Evolutionary conservation across 2,888 invertebrate species (phyloP).

Genomic region (Parnassius apollo): DNA sequence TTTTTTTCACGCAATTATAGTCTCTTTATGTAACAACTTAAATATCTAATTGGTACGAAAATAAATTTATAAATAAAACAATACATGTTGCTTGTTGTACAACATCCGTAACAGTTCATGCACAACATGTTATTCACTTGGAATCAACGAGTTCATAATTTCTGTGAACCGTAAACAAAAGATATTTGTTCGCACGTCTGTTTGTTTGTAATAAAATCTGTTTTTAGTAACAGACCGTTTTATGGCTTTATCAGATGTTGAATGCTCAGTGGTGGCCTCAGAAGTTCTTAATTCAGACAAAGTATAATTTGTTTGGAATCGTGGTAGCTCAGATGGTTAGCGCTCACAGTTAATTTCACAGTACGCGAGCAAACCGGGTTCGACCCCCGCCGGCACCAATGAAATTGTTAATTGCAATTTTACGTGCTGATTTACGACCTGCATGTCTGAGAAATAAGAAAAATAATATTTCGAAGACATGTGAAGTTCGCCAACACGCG

Average conservation of each 20-base stretch:
- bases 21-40: neutral
- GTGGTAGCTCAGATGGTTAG: too few relatives aligned
- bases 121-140: slow-evolving; percentile 38
- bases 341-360: too few relatives aligned
- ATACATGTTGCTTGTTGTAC: slow-evolving; percentile 3
- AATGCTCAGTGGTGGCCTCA: neutral
- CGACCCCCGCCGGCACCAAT: too few relatives aligned
- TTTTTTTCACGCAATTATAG: neutral
- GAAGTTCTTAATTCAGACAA: neutral
- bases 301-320: too few relatives aligned
- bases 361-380: too few relatives aligned
- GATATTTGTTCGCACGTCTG: slow-evolving; percentile 30
- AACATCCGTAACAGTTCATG: slow-evolving; percentile 39
- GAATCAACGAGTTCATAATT: slow-evolving; percentile 34
- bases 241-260: slow-evolving; percentile 19
- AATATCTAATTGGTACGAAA: neutral
- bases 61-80: neutral
- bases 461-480: too few relatives aligned
- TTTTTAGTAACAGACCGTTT: slow-evolving; percentile 12
- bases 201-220: slow-evolving; percentile 18
- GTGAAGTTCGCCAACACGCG: too few relatives aligned
- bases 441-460: too few relatives aligned
- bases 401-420: too few relatives aligned
- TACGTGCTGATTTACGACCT: too few relatives aligned
- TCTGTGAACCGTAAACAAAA: slow-evolving; percentile 34